phyloP scores from a whole-genome alignment of 2,888 invertebrate species.

The Julus scandinavius region DNA sequence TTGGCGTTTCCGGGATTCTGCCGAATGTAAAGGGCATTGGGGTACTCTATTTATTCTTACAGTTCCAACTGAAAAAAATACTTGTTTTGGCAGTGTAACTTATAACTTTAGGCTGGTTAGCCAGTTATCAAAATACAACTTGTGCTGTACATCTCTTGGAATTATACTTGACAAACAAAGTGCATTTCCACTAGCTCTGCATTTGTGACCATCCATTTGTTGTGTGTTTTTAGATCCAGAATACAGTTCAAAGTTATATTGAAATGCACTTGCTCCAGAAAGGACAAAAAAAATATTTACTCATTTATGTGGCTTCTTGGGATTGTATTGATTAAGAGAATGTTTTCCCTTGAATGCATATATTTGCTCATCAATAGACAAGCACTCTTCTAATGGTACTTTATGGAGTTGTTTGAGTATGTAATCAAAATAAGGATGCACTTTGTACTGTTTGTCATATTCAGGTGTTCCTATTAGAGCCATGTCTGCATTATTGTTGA shows the following conservation, averaged over 20 bases:
- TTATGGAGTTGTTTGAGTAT: constrained; percentile 9
- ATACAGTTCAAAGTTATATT: constrained; percentile 63
- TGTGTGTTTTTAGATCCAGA: constrained; percentile 58
- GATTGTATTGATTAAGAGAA: constrained; percentile 63
- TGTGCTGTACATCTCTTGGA: background rate
- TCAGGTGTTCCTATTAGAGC: constrained; percentile 13
- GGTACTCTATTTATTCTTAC: background rate
- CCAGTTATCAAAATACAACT: constrained; percentile 53
- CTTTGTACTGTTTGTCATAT: constrained; percentile 54
- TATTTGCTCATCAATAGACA: constrained; percentile 58
- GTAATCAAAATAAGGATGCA: constrained; percentile 55
- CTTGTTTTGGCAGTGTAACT: constrained; percentile 58
- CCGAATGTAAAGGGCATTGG: constrained; percentile 12
- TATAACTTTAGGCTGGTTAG: background rate
- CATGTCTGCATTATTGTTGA: constrained; percentile 23
- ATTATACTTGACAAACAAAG: background rate
- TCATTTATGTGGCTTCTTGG: constrained; percentile 66
- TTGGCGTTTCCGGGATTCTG: constrained; percentile 47
- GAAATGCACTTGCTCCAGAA: constrained; percentile 61
- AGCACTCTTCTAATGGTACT: constrained; percentile 53
- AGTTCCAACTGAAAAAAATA: constrained; percentile 59
- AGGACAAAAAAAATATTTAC: constrained; percentile 60
- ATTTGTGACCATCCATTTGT: background rate
- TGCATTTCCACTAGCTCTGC: constrained; percentile 46
- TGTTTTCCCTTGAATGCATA: constrained; percentile 53